These are phyloP conservation scores for Campoplex capitator DNA, from an alignment of 2,888 invertebrate genomes.

Conservation along the genomic window DNA sequence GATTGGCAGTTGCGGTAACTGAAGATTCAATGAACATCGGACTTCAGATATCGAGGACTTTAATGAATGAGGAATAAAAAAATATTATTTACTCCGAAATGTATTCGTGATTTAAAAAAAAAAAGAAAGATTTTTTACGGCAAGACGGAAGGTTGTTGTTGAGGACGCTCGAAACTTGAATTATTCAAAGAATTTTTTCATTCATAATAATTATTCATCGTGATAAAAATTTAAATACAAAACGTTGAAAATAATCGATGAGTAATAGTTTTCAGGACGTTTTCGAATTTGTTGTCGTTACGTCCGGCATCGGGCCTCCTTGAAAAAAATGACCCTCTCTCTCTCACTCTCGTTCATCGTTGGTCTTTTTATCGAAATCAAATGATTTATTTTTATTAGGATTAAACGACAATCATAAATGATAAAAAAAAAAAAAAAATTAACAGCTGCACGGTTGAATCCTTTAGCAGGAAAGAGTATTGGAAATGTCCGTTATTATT, in stretches of 20 bases:
- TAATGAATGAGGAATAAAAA: background rate
- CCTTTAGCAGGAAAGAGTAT: conserved; percentile 68
- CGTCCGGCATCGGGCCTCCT: background rate
- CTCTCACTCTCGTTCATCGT: conserved; percentile 62
- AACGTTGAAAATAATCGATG: background rate
- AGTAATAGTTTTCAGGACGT: no score
- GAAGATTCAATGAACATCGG: background rate
- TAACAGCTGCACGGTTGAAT: conserved; percentile 59
- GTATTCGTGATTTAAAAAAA: background rate
- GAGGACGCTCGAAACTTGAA: conserved; percentile 13
- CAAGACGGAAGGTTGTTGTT: conserved; percentile 30
- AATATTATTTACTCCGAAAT: background rate
- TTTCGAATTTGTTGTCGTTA: no score
- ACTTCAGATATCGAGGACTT: background rate
- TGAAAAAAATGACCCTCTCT: conserved; percentile 49
- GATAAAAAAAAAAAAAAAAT: background rate
- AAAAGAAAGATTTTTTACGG: conserved; percentile 30
- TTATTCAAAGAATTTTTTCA: background rate
- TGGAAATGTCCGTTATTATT: conserved; percentile 61
- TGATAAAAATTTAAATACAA: background rate
- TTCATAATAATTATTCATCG: background rate
- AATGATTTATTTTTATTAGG: conserved; percentile 11
- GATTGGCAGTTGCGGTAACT: conserved; percentile 42
- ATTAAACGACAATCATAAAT: background rate
- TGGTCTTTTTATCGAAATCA: conserved; percentile 50